These are phyloP conservation scores for Takifugu flavidus DNA, from an alignment of 2,113 vertebrate genomes.

Conservation along the genomic window DNA sequence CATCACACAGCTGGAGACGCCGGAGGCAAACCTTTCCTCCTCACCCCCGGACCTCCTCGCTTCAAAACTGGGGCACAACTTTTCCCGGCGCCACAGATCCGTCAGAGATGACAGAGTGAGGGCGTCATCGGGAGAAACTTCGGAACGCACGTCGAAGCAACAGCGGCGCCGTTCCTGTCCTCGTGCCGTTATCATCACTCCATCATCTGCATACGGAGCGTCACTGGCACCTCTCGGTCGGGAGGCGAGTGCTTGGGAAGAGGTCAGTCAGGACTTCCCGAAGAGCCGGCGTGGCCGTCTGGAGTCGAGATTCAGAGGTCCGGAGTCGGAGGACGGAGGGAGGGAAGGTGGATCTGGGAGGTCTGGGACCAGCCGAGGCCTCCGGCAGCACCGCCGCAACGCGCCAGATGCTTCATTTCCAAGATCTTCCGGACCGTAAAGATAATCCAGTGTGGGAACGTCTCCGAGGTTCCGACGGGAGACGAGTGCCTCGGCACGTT, in stretches of 20 bases:
- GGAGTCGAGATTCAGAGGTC: constrained; percentile 29
- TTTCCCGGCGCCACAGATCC: constrained; percentile 53
- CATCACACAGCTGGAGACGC: constrained; percentile 66
- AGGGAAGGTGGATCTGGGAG: constrained; percentile 26
- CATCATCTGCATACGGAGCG: too few relatives aligned
- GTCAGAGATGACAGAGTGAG: constrained; percentile 69
- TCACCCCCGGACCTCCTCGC: constrained; percentile 55
- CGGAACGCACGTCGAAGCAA: too few relatives aligned
- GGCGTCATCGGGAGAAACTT: constrained; percentile 26
- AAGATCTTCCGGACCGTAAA: too few relatives aligned
- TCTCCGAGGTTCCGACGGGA: too few relatives aligned
- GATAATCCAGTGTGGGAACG: too few relatives aligned
- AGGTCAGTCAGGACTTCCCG: background rate
- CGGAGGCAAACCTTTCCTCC: constrained; percentile 64
- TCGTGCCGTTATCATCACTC: too few relatives aligned
- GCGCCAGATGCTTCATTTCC: background rate
- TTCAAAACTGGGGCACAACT: constrained; percentile 68
- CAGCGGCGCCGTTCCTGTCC: too few relatives aligned
- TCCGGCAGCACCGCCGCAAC: too few relatives aligned
- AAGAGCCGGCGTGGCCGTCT: too few relatives aligned
- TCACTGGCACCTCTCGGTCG: too few relatives aligned
- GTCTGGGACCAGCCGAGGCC: background rate
- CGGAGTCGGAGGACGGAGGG: constrained; percentile 6
- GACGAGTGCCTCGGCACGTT: too few relatives aligned
- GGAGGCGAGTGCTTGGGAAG: too few relatives aligned